Percentiles rank a stretch among this genome's conserved stretches.
Conservation (phyloP, 2,113 vertebrate genomes). For the Edolisoma coerulescens region DNA sequence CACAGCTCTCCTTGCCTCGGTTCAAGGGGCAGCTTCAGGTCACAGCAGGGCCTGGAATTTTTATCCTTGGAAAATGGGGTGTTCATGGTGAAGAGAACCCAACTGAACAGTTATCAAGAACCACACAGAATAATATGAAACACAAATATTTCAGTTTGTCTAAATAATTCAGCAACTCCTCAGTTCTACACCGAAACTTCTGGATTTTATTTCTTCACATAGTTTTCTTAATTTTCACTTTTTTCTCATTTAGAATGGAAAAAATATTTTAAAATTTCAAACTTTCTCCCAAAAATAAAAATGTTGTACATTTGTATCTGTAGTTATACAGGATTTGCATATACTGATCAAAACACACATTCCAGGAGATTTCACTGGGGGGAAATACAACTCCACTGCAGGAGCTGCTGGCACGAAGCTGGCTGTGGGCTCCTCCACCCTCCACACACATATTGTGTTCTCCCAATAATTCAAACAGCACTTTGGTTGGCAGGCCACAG, state of each 20-base stretch:
- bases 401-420: background rate
- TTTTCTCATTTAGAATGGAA: background rate
- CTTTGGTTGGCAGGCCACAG: background rate
- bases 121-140: background rate
- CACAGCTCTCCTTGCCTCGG: accelerated
- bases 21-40: background rate
- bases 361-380: background rate
- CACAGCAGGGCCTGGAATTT: background rate
- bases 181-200: background rate
- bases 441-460: background rate
- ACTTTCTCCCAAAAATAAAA: background rate
- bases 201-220: background rate
- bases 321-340: background rate
- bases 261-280: background rate
- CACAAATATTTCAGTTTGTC: background rate
- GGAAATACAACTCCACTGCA: background rate
- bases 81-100: background rate
- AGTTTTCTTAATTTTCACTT: background rate
- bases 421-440: background rate
- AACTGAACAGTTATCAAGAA: background rate
- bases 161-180: background rate
- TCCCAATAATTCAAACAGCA: conserved; percentile 12
- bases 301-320: background rate
- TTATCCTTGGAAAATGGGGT: background rate
- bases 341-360: background rate